These are phyloP conservation scores for Phyllotis vaccarum DNA, from an alignment of 2,797 vertebrate species.

Conservation along the genomic window DNA sequence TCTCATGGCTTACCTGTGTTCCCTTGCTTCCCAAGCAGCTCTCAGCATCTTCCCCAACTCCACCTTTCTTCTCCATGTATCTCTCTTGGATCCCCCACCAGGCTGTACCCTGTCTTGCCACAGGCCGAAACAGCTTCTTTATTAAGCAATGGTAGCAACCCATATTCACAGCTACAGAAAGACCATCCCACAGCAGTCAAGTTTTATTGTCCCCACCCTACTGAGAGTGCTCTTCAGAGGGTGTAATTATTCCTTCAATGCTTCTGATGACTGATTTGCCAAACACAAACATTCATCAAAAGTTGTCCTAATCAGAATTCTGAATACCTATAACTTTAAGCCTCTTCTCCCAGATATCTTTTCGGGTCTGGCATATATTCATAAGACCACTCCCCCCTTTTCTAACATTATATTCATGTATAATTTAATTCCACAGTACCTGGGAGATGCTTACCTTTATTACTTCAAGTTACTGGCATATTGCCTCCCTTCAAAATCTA, in stretches of 20 bases:
- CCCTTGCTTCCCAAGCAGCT: no score
- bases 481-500: slow-evolving; percentile 43
- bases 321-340: neutral
- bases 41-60: no score
- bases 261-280: neutral
- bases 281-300: neutral
- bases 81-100: no score
- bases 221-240: neutral
- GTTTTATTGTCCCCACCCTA: neutral
- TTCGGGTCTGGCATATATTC: neutral
- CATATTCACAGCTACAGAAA: no score
- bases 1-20: no score
- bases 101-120: no score
- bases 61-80: no score
- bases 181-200: no score
- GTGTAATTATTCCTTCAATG: neutral
- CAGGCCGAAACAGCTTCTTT: no score
- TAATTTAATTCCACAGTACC: neutral
- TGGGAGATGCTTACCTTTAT: neutral
- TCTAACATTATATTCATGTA: neutral
- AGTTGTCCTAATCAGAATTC: slow-evolving; percentile 13
- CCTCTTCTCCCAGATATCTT: neutral
- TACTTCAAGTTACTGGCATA: neutral
- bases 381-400: neutral
- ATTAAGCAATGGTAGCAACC: no score